A percentile compares a stretch with the other conserved stretches of the same genome.
These are phyloP conservation scores for Lepisosteus oculatus DNA, from an alignment of 2,113 vertebrate genomes.

Conservation along the genomic window DNA sequence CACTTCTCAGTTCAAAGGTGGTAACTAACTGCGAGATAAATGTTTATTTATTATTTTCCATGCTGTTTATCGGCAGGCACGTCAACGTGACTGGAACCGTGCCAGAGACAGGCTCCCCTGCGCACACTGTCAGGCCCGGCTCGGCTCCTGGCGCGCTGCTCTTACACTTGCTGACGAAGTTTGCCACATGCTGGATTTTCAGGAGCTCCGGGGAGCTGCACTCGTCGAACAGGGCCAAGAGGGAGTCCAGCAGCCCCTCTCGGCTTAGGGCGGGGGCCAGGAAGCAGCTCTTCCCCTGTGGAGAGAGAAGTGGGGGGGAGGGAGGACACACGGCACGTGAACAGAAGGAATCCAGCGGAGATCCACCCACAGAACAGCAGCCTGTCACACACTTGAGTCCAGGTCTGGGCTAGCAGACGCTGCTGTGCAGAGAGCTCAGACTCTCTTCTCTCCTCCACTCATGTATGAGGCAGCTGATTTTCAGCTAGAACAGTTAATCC, in stretches of 20 bases:
- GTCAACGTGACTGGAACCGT: too few relatives aligned
- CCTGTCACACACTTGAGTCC: neutral
- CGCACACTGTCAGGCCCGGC: too few relatives aligned
- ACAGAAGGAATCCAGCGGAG: neutral
- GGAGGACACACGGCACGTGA: neutral
- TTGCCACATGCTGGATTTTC: slow-evolving; percentile 84
- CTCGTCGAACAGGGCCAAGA: slow-evolving; percentile 87
- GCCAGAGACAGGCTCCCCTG: too few relatives aligned
- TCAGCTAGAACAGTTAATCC: neutral
- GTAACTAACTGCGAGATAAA: neutral
- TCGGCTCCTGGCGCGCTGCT: too few relatives aligned
- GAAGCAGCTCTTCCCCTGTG: slow-evolving; percentile 76
- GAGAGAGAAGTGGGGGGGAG: neutral
- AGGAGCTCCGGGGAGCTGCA: slow-evolving; percentile 83
- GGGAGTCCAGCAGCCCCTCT: slow-evolving; percentile 86
- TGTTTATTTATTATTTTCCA: too few relatives aligned
- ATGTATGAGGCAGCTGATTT: neutral
- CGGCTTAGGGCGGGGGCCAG: slow-evolving; percentile 63
- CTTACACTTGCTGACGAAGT: slow-evolving; percentile 91
- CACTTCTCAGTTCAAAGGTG: neutral
- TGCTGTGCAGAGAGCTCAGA: too few relatives aligned
- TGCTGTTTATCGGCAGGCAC: too few relatives aligned
- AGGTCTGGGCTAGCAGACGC: neutral
- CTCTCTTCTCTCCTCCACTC: too few relatives aligned
- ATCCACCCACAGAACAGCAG: neutral